These are phyloP conservation scores for Erythrolamprus reginae DNA, from an alignment of 2,113 vertebrate species.

Conservation along the genomic window DNA sequence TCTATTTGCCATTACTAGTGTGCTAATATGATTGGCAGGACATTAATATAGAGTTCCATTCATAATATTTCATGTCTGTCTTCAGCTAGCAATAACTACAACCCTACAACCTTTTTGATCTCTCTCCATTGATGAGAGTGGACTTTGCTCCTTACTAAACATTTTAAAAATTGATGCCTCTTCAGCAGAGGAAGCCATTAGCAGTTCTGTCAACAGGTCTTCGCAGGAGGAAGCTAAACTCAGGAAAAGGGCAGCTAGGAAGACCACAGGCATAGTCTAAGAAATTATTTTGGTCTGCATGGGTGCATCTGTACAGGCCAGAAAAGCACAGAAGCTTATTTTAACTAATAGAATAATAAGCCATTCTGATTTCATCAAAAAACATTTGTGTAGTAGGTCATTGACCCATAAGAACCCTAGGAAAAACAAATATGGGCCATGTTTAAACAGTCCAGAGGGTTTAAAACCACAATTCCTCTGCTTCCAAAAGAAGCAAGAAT, in stretches of 20 bases:
- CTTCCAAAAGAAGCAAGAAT: constrained; percentile 31
- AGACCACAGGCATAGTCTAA: constrained; percentile 47
- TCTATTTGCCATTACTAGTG: not conserved
- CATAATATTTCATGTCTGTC: constrained; percentile 18
- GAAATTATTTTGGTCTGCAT: constrained; percentile 51
- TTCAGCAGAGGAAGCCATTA: constrained; percentile 61
- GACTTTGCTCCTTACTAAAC: constrained; percentile 30
- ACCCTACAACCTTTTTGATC: constrained; percentile 19
- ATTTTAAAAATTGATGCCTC: constrained; percentile 7
- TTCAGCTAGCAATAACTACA: constrained; percentile 24
- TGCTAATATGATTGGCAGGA: constrained; percentile 1
- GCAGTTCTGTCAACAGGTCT: constrained; percentile 56
- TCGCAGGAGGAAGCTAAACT: constrained; percentile 58
- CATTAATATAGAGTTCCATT: constrained; percentile 11
- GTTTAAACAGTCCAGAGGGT: constrained; percentile 45
- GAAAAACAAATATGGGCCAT: constrained; percentile 58
- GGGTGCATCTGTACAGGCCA: constrained; percentile 43
- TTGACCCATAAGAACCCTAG: constrained; percentile 47
- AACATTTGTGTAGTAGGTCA: constrained; percentile 58
- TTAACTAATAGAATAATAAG: constrained; percentile 62
- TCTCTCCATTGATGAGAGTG: constrained; percentile 14
- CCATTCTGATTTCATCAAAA: constrained; percentile 48
- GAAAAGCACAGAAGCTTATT: constrained; percentile 53
- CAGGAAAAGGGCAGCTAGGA: constrained; percentile 41
- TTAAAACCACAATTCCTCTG: constrained; percentile 42